phyloP scores from a whole-genome alignment of 2,113 vertebrate species.

The Loxodonta africana region DNA sequence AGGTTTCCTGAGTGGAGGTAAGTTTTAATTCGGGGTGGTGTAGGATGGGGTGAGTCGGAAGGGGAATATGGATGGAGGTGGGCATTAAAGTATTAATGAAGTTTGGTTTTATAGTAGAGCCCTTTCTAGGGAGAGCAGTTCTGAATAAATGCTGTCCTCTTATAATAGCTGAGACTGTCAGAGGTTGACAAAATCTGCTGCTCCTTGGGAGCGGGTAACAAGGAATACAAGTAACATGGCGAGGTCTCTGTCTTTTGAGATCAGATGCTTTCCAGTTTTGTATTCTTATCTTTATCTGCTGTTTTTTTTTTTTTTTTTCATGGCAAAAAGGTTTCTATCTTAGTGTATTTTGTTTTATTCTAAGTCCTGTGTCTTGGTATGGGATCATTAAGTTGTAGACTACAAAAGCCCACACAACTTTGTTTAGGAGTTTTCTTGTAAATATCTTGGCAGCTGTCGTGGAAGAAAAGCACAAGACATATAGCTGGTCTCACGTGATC shows the following conservation, averaged over 20 bases:
- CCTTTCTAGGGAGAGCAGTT: neutral
- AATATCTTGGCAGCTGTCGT: neutral
- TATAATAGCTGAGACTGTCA: neutral
- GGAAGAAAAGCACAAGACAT: neutral
- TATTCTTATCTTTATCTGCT: neutral
- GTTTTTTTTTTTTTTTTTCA: neutral
- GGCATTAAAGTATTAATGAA: neutral
- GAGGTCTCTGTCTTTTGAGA: neutral
- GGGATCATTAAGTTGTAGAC: neutral
- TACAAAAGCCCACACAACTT: neutral
- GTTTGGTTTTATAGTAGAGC: neutral
- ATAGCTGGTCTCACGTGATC: neutral
- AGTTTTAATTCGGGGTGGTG: neutral
- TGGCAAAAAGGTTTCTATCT: neutral
- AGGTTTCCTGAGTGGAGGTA: conserved; percentile 1
- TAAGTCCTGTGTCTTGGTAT: neutral
- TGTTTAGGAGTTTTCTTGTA: neutral
- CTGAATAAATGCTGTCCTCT: neutral
- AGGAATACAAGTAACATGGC: neutral
- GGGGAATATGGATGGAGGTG: neutral
- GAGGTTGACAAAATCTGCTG: neutral
- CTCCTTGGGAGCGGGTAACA: neutral
- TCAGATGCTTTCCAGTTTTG: neutral
- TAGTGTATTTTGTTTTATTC: neutral
- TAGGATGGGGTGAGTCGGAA: neutral